phyloP scores from a whole-genome alignment of 2,888 invertebrate genomes.

The Cryptophagus acutangulus region DNA sequence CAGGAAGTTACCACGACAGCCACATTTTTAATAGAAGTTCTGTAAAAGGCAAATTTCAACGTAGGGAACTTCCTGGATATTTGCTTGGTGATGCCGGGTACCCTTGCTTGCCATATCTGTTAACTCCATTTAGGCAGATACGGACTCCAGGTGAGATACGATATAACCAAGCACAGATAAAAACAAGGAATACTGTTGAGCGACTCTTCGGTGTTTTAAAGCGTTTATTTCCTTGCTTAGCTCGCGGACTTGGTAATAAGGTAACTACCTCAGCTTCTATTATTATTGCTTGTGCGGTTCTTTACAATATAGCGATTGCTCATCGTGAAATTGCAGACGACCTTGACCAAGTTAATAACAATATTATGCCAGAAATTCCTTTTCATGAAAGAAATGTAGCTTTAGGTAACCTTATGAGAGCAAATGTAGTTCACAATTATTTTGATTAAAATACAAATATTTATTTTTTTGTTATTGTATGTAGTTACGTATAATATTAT shows the following conservation, averaged over 20 bases:
- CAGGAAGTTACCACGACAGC: no score
- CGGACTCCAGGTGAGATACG: not conserved
- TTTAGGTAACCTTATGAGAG: slow-evolving; percentile 5
- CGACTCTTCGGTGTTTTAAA: slow-evolving; percentile 3
- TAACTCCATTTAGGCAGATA: not conserved
- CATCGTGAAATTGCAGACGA: slow-evolving; percentile 1
- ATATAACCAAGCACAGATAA: slow-evolving; percentile 2
- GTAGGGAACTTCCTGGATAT: no score
- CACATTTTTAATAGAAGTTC: no score
- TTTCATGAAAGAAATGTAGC: not conserved
- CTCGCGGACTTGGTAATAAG: slow-evolving; percentile 3
- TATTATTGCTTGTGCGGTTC: not conserved
- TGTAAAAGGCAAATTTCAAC: no score
- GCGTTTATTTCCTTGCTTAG: slow-evolving; percentile 1
- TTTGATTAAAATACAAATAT: not conserved
- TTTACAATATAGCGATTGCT: slow-evolving; percentile 1
- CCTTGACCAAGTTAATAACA: not conserved
- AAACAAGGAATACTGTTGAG: slow-evolving; percentile 3
- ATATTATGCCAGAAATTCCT: not conserved
- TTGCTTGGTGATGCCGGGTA: no score
- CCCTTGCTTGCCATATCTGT: slow-evolving; percentile 1
- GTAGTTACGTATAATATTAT: no score
- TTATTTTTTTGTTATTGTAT: slow-evolving; percentile 2
- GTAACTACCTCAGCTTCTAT: slow-evolving; percentile 1
- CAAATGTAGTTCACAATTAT: slow-evolving; percentile 6